Evolutionary conservation across 1,140 invertebrate species (phyloP).

Genomic region (Tribolium madens): DNA sequence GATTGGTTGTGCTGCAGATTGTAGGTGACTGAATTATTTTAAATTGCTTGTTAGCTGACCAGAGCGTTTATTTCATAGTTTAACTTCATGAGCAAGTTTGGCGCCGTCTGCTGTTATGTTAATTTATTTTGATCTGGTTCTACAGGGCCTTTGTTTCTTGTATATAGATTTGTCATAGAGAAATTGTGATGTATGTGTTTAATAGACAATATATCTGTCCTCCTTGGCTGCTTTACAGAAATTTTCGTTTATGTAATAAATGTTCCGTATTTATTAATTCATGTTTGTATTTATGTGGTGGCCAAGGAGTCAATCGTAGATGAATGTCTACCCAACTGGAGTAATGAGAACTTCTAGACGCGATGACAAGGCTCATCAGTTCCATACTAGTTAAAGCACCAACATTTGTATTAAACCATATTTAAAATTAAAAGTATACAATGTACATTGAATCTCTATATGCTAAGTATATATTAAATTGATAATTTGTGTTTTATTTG

Average conservation of each 20-base stretch:
- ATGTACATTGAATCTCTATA: constrained; percentile 63
- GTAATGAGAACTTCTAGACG: constrained; percentile 46
- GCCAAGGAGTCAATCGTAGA: constrained; percentile 53
- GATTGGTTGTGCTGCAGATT: constrained; percentile 5
- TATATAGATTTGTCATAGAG: constrained; percentile 62
- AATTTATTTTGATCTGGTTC: constrained; percentile 55
- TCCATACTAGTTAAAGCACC: constrained; percentile 64
- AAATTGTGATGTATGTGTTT: constrained; percentile 66
- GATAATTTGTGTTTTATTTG: constrained; percentile 45
- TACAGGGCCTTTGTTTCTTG: constrained; percentile 61
- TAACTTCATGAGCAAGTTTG: constrained; percentile 8
- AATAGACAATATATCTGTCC: constrained; percentile 64
- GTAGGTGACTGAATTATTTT: constrained; percentile 58
- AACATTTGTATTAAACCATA: constrained; percentile 62
- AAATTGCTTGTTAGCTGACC: constrained; percentile 52
- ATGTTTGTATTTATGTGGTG: constrained; percentile 40
- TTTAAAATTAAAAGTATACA: constrained; percentile 58
- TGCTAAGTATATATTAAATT: constrained; percentile 59
- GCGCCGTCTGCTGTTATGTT: constrained; percentile 3
- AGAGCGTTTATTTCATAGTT: constrained; percentile 50
- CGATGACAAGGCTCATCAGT: constrained; percentile 42
- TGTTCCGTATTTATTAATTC: background rate
- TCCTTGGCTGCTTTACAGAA: constrained; percentile 57
- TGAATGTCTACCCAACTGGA: constrained; percentile 51
- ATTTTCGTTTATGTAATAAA: constrained; percentile 1